Evolutionary conservation across 1,140 invertebrate genomes (phyloP).

Genomic region (Sweltsa coloradensis): DNA sequence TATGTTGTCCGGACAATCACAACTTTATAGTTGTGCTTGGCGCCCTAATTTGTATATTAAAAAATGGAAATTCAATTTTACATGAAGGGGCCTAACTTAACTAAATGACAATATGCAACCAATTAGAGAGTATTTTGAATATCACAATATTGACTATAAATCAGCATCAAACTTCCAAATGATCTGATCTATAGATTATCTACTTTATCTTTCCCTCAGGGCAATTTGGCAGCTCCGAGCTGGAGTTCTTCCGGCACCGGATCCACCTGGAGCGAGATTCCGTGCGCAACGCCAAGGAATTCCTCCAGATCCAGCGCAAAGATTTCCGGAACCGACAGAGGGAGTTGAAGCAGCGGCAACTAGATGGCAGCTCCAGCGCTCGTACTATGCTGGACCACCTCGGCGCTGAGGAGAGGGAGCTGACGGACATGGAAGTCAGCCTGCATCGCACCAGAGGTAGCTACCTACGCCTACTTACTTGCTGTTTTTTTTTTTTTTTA

Average conservation of each 20-base stretch:
- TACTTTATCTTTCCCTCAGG: conserved; percentile 4
- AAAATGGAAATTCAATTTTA: no score
- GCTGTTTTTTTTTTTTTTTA: no score
- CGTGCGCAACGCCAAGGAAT: conserved; percentile 57
- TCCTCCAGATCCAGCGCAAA: conserved; percentile 41
- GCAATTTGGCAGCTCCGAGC: conserved; percentile 37
- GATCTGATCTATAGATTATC: not conserved
- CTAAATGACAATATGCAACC: no score
- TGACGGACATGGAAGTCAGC: conserved; percentile 68
- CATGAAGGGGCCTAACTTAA: no score
- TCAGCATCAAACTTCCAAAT: no score
- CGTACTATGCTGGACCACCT: conserved; percentile 46
- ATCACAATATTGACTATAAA: no score
- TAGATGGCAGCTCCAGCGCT: conserved; percentile 28
- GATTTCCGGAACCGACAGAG: conserved; percentile 42
- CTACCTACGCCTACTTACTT: no score
- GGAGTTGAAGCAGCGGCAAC: conserved; percentile 41
- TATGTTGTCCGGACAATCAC: no score
- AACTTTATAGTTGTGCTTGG: no score
- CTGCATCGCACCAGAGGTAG: conserved; percentile 58
- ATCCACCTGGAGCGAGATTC: conserved; percentile 65
- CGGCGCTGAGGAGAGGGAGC: conserved; percentile 55
- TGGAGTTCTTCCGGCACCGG: conserved; percentile 67
- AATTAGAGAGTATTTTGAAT: no score
- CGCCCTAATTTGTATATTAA: no score